Evolutionary conservation across 1,140 invertebrate species (phyloP), one percentile per base, ranked within the genome.

Genomic region (Euura saliciscinereae): DNA sequence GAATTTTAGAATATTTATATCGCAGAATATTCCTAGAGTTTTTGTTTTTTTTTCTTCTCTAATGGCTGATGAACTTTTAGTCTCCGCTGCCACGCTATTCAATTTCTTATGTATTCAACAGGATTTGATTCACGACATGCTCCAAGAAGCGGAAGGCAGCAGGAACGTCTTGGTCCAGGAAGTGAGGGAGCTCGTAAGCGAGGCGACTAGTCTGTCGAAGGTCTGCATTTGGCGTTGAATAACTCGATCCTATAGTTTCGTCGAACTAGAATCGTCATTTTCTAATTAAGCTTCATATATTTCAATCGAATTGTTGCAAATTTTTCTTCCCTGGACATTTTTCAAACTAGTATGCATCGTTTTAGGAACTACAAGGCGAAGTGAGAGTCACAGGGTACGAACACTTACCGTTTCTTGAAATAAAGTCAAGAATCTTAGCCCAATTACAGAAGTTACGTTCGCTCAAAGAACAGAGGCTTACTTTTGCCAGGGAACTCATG

Each of bases 111-210:
- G 28, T 28, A 28, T 28, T 28, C 5, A 59, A 59, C 11, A 82
- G 68, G 77, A 78, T 6, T 67, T 86, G 8, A 75, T 84, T 51
- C 74, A 75, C 8, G 84, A 85, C 7, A 86, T 85, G 85, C 71
- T 84, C 28, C 45, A 70, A 0, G 85, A 86, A 59, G 76, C 79
- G 1, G 73, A 79, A 51, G 71, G 72, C 2, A 84, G 78, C 28
- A 81, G 79, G 66, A 70, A 77, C 5, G 44, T 44, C 10, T 71
- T 85, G 13, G n/a, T 78, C n/a, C 59, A 75, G 7, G 79, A 74
- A 51, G 78, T 85, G 4, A 79, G 79, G 68, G 2, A 75, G 6
- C 45, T 82, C 2, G 76, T 80, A 65, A 74, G 83, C 44, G 72
- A 79, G 66, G 68, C 80, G 46, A 44, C 72, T 44, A 71, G 66